These are phyloP conservation scores for Propithecus deckenii DNA, from an alignment of 2,797 vertebrate genomes.

Conservation along the genomic window DNA sequence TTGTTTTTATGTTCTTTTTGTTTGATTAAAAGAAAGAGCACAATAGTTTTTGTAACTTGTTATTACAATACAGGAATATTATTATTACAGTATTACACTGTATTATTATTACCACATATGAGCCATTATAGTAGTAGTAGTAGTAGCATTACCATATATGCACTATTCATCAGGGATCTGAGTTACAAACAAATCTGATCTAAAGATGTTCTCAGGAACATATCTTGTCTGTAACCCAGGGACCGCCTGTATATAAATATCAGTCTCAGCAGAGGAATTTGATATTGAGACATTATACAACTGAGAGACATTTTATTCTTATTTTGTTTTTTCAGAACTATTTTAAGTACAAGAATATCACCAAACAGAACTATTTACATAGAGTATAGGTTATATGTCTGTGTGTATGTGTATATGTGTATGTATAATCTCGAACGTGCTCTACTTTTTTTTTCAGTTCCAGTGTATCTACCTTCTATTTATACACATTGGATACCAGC, in stretches of 20 bases:
- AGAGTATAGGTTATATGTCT: neutral
- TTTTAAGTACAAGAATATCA: slow-evolving; percentile 46
- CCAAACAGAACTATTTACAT: slow-evolving; percentile 23
- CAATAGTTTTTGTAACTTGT: no score
- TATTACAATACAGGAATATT: no score
- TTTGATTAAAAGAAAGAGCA: no score
- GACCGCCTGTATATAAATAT: neutral
- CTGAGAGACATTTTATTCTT: slow-evolving; percentile 13
- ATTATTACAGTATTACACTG: no score
- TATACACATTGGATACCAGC: neutral
- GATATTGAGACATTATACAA: slow-evolving; percentile 21
- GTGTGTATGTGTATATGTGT: neutral
- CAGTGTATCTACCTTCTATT: neutral
- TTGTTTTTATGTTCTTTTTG: no score
- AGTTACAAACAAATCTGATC: no score
- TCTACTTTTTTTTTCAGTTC: slow-evolving; percentile 32
- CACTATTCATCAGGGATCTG: no score
- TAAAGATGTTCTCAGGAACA: no score
- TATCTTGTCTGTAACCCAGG: no score
- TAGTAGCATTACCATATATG: no score
- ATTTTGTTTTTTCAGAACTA: neutral
- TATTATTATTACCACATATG: no score
- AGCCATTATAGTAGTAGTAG: no score
- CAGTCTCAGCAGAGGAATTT: slow-evolving; percentile 18
- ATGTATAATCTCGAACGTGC: slow-evolving; percentile 9